Evolutionary conservation across 1,140 invertebrate species (phyloP), one percentile per base, ranked within the genome.

Genomic region (Hycleus phaleratus): DNA sequence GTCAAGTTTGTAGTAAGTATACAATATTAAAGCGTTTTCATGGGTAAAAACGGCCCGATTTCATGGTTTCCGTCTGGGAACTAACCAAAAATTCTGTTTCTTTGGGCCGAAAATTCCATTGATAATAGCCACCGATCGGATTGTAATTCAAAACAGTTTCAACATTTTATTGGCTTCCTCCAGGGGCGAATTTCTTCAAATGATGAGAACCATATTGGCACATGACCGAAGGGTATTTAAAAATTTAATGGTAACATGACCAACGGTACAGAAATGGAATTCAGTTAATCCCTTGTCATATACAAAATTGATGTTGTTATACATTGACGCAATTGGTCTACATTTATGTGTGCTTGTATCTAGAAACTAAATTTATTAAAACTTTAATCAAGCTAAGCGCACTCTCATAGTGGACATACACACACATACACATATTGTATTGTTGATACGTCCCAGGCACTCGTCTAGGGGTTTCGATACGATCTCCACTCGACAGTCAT

Each of bases 321-420:
- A 47, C 52, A 59, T 59, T 38, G 39, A 54, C 47, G 46, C 46
- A 59, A 24, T 32, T 32, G 32, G 7, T 18, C 18, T 18, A 18
- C 18, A 18, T 18, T 18, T 18, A 18, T 18, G 18, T 32, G 32
- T 32, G 32, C 7, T 5, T 32, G 7, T 32, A 32, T 32, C 32
- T 4, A 5, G 32, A 40, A 42, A 49, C 56, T 57, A 57, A 57
- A 57, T 57, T 44, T 57, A 57, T 57, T 57, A 57, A 50, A 57
- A 57, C 56, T 57, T 57, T 57, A 57, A 57, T 57, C 56, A 57
- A 57, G 56, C 56, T 57, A 57, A 57, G 56, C 47, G 56, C 46
- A 49, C 48, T 49, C 47, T 32, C 32, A 1, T 32, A 32, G 32
- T 49, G 56, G 46, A 57, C 56, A 57, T 42, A 46, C 46, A 32